Evolutionary conservation across 2,888 invertebrate genomes (phyloP).

Genomic region (Tetrapedia diversipes): DNA sequence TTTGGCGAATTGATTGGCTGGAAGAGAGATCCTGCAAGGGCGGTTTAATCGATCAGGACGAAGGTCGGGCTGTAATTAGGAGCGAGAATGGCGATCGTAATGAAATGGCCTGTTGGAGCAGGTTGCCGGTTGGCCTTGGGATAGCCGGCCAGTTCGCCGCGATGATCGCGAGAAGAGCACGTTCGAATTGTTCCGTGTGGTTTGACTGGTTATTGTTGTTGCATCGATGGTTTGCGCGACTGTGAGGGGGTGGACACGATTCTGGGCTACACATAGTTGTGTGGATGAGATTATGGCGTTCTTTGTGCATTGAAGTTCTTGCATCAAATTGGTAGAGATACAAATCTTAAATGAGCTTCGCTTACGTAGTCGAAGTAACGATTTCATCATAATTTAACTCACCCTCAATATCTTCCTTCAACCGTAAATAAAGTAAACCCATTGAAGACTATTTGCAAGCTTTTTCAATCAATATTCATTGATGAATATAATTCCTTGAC

Average conservation of each 20-base stretch:
- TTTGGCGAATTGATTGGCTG: constrained; percentile 12
- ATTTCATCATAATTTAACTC: too few species aligned
- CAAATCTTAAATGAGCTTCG: too few species aligned
- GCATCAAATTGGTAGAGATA: not conserved
- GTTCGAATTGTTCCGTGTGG: not conserved
- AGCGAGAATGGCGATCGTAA: constrained; percentile 7
- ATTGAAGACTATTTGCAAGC: too few species aligned
- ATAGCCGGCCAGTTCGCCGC: not conserved
- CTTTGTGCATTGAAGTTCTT: not conserved
- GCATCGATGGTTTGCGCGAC: not conserved
- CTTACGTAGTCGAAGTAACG: too few species aligned
- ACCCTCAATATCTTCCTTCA: too few species aligned
- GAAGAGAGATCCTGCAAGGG: not conserved
- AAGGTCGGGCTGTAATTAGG: not conserved
- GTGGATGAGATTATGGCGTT: not conserved
- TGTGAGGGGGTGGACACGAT: not conserved
- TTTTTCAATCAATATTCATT: too few species aligned
- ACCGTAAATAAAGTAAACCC: too few species aligned
- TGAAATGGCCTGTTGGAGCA: constrained; percentile 10
- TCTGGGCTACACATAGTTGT: not conserved
- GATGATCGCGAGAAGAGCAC: constrained; percentile 11
- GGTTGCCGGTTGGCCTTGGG: constrained; percentile 7
- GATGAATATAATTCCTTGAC: too few species aligned
- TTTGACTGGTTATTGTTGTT: constrained; percentile 6
- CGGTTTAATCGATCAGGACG: not conserved